phyloP scores from a whole-genome alignment of 1,140 invertebrate genomes.

The Hypsibius dujardini region DNA sequence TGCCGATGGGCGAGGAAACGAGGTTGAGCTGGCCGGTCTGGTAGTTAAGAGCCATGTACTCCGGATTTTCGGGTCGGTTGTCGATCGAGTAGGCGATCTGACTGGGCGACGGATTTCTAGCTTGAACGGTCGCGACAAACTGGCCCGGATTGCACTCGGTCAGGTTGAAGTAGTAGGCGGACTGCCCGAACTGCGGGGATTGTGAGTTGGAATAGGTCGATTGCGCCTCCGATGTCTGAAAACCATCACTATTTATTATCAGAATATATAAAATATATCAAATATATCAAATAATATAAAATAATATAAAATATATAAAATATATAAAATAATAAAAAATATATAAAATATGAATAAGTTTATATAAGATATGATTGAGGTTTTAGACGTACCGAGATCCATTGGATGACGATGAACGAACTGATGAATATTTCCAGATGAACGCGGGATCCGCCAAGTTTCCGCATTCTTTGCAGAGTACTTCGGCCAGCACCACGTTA shows the following conservation, averaged over 20 bases:
- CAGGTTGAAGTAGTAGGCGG: background rate
- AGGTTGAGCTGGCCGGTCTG: background rate
- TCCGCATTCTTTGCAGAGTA: no score
- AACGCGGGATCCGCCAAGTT: no score
- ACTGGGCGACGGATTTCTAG: background rate
- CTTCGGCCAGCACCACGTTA: no score
- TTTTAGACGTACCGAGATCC: background rate
- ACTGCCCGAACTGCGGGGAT: slow-evolving; percentile 3
- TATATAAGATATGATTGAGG: background rate
- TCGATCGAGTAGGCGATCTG: background rate
- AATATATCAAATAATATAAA: background rate
- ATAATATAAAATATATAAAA: slow-evolving; percentile 1
- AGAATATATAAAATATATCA: background rate
- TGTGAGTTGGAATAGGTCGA: background rate
- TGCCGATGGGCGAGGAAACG: background rate
- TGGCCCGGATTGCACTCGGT: background rate
- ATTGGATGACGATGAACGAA: no score
- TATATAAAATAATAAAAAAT: background rate
- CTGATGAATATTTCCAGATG: no score
- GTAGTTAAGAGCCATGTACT: background rate
- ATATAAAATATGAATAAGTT: background rate
- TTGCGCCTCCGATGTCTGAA: background rate
- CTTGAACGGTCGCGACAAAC: background rate
- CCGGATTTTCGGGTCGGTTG: background rate
- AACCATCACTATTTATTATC: no score